Conservation (phyloP, 2,113 vertebrate genomes). For the Pandion haliaetus region DNA sequence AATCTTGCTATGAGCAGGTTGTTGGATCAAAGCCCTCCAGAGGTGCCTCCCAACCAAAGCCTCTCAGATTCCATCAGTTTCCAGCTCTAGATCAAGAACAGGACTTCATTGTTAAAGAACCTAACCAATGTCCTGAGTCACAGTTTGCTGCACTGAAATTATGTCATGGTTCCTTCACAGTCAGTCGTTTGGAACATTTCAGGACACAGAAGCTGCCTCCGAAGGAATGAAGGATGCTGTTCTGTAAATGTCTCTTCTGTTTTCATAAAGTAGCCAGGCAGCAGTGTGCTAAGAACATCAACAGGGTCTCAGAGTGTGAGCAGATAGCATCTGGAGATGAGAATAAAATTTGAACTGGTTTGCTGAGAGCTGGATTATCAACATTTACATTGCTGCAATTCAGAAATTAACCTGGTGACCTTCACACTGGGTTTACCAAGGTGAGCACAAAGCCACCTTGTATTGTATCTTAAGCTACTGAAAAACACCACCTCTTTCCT, state of each 20-base stretch:
- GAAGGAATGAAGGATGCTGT: background rate
- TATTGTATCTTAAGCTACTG: background rate
- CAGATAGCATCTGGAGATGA: background rate
- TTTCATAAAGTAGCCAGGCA: background rate
- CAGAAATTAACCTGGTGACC: background rate
- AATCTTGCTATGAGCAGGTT: background rate
- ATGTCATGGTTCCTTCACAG: background rate
- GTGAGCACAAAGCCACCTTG: background rate
- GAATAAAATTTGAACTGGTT: background rate
- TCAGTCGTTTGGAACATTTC: background rate
- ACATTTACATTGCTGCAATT: background rate
- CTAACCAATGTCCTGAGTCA: background rate
- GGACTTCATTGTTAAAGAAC: background rate
- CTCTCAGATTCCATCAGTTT: background rate
- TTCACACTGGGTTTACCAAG: background rate
- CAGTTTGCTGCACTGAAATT: background rate
- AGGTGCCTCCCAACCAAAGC: background rate
- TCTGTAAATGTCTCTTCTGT: background rate
- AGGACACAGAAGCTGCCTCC: background rate
- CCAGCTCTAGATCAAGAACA: background rate
- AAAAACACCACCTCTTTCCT: background rate
- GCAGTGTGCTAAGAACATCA: background rate
- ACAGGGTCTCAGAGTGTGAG: background rate
- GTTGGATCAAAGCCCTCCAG: background rate
- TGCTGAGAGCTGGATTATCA: background rate